Evolutionary conservation across 1,140 invertebrate species (phyloP).

Genomic region (Cardiocondyla obscurior): DNA sequence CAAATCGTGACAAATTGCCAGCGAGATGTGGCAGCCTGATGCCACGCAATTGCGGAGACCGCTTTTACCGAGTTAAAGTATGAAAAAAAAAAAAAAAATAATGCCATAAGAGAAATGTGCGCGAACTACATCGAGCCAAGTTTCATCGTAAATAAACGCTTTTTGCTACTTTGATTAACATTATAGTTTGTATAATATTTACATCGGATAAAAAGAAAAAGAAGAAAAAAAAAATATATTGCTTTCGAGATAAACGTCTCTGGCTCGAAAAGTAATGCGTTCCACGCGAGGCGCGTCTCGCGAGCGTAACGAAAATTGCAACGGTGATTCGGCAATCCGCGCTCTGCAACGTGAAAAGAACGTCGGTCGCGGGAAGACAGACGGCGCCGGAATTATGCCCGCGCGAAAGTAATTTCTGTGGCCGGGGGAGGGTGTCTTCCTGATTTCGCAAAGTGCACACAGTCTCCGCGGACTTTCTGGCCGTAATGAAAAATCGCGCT

Average conservation of each 20-base stretch:
- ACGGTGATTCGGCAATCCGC: background rate
- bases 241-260: background rate
- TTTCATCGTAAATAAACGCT: background rate
- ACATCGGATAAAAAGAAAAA: too few species aligned
- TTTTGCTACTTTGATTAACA: background rate
- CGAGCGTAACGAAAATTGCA: constrained; percentile 1
- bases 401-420: constrained; percentile 54
- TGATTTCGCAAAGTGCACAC: constrained; percentile 50
- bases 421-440: constrained; percentile 13
- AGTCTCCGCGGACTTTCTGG: constrained; percentile 8
- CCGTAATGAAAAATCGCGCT: constrained; percentile 59
- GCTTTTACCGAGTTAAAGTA: constrained; percentile 1
- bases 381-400: constrained; percentile 45
- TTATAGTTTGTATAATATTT: constrained; percentile 9
- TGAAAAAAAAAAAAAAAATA: too few species aligned
- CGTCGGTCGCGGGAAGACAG: background rate
- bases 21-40: constrained; percentile 34
- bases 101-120: background rate
- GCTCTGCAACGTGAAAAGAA: constrained; percentile 5
- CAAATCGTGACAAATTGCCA: constrained; percentile 54
- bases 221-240: too few species aligned
- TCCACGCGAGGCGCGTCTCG: background rate
- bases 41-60: constrained; percentile 22
- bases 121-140: background rate
- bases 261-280: background rate